Base-by-base conservation (phyloP, 2,113 vertebrate species). In the Corythornis vintsioides region DNA sequence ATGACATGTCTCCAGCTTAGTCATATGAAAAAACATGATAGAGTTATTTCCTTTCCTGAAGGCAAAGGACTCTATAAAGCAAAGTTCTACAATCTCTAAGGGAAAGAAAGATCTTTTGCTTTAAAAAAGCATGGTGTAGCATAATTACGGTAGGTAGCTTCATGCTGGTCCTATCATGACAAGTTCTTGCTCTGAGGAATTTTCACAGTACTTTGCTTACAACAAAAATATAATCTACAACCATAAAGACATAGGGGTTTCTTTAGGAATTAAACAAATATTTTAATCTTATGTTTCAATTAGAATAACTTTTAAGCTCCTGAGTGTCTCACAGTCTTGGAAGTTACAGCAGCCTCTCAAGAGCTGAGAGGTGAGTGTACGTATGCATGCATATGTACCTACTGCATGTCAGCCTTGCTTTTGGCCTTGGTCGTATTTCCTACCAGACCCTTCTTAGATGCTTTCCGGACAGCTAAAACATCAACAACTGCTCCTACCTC, bases 301-400 rank as follows among this genome's bases (percentile, higher is more conserved):
- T 3, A 66, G 9, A 61, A 45, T 26, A 7, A 55, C 13, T 47
- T 7, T 66, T 43, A 45, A 74, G 38, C 18, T 45, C 12, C 33
- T 33, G 9, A 67, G 33, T 55, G 14, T 61, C 61, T 45, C 38
- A 78, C 5, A 64, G 15, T 40, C 60, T 35, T 60, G 43, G 43
- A 67, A 47, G 15, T 14, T 67, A 43, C 5, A 28, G 3, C 38
- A 76, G 11, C 3, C 4, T n/a, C 11, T 61, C 63, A 33, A 20
- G n/a, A 77, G 13, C 8, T 61, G 28, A 80, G 31, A 65, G 3
- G 11, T 8, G 8, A 6, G 13, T 3, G 48, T 50, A 50, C 24
- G 0, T 55, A 53, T 1, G 2, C 2, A 28, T 12, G 24, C 10
- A 28, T 3, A 31, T 4, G 15, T 4, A 38, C 0, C 26, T 79